phyloP scores from a whole-genome alignment of 2,888 invertebrate species.

The Vanessa cardui region DNA sequence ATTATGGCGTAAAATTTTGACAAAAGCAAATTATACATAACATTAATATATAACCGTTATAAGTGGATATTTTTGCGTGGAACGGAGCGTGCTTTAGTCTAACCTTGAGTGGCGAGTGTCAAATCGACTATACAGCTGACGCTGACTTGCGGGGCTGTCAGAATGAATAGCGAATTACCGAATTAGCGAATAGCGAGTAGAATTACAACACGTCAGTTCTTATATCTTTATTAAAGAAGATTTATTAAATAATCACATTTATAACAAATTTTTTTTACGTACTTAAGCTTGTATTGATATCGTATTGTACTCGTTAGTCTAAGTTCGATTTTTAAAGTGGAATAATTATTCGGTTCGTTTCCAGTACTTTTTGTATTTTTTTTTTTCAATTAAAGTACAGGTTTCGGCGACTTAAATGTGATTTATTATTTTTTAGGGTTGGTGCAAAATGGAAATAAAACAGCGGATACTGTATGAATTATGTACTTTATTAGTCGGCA shows the following conservation, averaged over 20 bases:
- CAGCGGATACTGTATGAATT: slow-evolving; percentile 38
- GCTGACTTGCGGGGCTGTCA: slow-evolving; percentile 22
- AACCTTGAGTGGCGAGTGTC: slow-evolving; percentile 36
- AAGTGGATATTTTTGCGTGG: slow-evolving; percentile 38
- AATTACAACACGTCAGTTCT: slow-evolving; percentile 71
- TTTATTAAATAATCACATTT: slow-evolving; percentile 23
- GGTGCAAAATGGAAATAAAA: slow-evolving; percentile 48
- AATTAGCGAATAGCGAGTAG: slow-evolving; percentile 48
- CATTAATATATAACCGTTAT: neutral
- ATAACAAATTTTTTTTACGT: neutral
- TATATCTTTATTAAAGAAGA: slow-evolving; percentile 43
- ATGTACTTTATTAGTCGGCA: slow-evolving; percentile 29
- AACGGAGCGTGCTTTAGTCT: slow-evolving; percentile 19
- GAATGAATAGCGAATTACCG: slow-evolving; percentile 25
- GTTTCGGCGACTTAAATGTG: slow-evolving; percentile 19
- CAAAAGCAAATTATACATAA: no score
- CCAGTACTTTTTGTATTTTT: slow-evolving; percentile 38
- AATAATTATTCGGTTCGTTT: slow-evolving; percentile 6
- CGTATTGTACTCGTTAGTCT: slow-evolving; percentile 1
- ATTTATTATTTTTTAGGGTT: slow-evolving; percentile 52
- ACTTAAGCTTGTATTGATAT: neutral
- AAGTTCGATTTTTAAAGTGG: neutral
- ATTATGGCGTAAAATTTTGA: no score
- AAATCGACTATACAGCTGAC: slow-evolving; percentile 42
- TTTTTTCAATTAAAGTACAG: slow-evolving; percentile 22